These are phyloP conservation scores for Neoscelio sp. DNA, from an alignment of 2,888 invertebrate species.

Conservation along the genomic window DNA sequence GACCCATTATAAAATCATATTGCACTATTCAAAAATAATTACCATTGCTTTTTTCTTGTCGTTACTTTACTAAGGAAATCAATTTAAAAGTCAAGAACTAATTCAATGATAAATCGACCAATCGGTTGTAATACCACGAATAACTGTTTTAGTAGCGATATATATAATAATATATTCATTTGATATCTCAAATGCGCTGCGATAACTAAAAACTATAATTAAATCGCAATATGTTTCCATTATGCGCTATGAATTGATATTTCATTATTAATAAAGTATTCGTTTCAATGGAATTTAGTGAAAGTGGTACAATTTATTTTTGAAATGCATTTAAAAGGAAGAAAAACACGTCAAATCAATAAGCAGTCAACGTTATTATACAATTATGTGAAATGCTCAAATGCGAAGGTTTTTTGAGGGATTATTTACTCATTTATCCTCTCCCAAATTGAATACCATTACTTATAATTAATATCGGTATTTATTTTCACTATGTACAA, in stretches of 20 bases:
- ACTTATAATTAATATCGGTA: conserved; percentile 8
- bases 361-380: conserved; percentile 3
- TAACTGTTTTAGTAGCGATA: no score
- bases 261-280: conserved; percentile 12
- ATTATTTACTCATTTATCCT: neutral
- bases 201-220: conserved; percentile 3
- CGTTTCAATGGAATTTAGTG: neutral
- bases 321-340: conserved; percentile 5
- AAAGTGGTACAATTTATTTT: conserved; percentile 25
- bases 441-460: conserved; percentile 1
- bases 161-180: no score
- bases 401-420: neutral
- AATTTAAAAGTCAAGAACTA: no score
- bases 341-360: conserved; percentile 13
- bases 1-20: no score
- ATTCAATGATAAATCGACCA: no score
- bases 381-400: neutral
- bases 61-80: no score
- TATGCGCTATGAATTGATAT: conserved; percentile 16
- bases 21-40: no score
- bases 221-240: neutral
- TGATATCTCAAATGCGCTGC: no score
- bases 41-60: no score
- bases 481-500: conserved; percentile 4
- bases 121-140: no score